Evolutionary conservation across 2,113 vertebrate genomes (phyloP).

Genomic region (Aix galericulata): DNA sequence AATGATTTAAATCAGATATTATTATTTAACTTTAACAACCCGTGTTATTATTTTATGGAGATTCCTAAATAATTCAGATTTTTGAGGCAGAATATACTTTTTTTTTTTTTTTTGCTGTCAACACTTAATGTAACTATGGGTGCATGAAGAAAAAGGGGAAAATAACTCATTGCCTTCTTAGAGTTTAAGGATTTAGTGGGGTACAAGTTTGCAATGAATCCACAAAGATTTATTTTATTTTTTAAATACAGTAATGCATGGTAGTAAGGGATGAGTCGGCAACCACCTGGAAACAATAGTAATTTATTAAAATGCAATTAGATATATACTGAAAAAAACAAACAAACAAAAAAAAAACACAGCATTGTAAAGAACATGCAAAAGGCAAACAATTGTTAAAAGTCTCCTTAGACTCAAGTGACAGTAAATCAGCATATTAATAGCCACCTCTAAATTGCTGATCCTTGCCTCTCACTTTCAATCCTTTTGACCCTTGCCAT

Average conservation of each 20-base stretch:
- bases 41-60: conserved; percentile 33
- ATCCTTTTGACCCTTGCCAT: not conserved
- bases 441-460: conserved; percentile 18
- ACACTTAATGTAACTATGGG: not conserved
- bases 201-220: not conserved
- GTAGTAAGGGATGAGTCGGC: not conserved
- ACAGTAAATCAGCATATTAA: conserved; percentile 65
- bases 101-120: not conserved
- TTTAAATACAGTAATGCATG: not conserved
- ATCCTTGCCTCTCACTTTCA: conserved; percentile 33
- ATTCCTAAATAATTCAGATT: conserved; percentile 40
- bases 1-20: conserved; percentile 41
- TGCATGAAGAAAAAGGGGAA: conserved; percentile 15
- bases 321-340: conserved; percentile 11
- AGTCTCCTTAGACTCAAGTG: conserved; percentile 36
- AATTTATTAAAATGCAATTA: conserved; percentile 34
- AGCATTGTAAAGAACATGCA: conserved; percentile 33
- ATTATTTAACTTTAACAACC: conserved; percentile 20
- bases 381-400: conserved; percentile 34
- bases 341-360: not conserved
- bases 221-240: not conserved
- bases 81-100: not conserved
- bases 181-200: conserved; percentile 4
- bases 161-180: not conserved
- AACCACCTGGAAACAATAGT: not conserved